Base-by-base conservation (phyloP, 92 coral and sea anemone species). In the Porites evermanni region DNA sequence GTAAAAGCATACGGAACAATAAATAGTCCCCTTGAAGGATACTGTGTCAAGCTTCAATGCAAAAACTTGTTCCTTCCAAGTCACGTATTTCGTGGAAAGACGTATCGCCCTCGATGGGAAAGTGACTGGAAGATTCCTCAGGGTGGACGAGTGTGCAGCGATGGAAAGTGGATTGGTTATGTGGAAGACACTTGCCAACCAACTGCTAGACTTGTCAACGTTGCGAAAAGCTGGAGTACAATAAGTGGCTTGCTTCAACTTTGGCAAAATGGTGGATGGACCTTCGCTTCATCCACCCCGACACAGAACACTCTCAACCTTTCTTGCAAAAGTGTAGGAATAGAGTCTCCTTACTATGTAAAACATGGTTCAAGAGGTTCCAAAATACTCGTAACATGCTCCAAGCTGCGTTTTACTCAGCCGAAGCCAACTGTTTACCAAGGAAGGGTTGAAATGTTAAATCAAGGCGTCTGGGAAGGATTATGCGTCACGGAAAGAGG, bases 401-500 rank as follows among this genome's bases (percentile, higher is more conserved):
- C 84, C 8, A 67, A 53, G 59, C 64, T 85, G 1, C 89, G 89
- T 3, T 78, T 85, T 16, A 72, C 76, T 0, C 38, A 77, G 10
- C 70, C 72, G 14, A 77, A 66, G 17, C 70, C 82, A 26, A 85
- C 89, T 24, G 8, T 16, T 13, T 85, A 65, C 54, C 79, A 86
- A 54, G 89, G 89, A 54, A 68, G 60, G 29, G 61, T 86, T 53
- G 84, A 86, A 86, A 75, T 77, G 7, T 51, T 86, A 13, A 69
- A 16, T 29, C 12, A 86, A 18, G 68, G 74, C 1, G n/a, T 23
- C n/a, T 88, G 87, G 82, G 65, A 81, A 53, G 80, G 75, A n/a
- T 32, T 82, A 4, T 88, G 91, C 77, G 50, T 75, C 17, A 17
- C 78, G 10, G 64, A 24, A 20, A 44, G 3, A 1, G 77, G 32